Evolutionary conservation across 2,797 vertebrate species (phyloP).

Genomic region (Streptopelia turtur): DNA sequence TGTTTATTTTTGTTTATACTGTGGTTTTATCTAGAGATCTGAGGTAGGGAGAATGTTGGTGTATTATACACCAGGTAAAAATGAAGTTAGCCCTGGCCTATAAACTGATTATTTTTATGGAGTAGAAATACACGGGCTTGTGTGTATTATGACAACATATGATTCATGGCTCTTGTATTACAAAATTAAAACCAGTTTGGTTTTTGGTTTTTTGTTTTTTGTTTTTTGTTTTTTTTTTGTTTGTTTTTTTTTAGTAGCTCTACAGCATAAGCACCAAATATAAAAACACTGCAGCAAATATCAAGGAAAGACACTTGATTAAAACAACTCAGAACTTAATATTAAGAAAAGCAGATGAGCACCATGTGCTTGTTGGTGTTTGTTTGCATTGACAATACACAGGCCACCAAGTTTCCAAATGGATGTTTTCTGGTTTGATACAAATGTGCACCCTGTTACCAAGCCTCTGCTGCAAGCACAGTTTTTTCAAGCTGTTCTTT

Average conservation of each 20-base stretch:
- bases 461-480: neutral
- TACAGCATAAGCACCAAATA: neutral
- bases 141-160: neutral
- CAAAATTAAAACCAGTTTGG: neutral
- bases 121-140: neutral
- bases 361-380: accelerated
- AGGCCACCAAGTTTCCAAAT: neutral
- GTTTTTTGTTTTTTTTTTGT: neutral
- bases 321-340: neutral
- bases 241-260: neutral
- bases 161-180: neutral
- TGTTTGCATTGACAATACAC: neutral
- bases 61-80: neutral
- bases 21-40: neutral
- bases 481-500: neutral
- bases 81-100: neutral
- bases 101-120: neutral
- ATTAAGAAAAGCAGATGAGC: neutral
- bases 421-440: neutral
- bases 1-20: neutral
- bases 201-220: neutral
- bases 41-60: neutral
- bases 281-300: neutral
- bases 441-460: neutral
- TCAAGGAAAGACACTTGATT: neutral